Conservation (phyloP, 2,797 vertebrate species). For the Tympanoctomys barrerae region DNA sequence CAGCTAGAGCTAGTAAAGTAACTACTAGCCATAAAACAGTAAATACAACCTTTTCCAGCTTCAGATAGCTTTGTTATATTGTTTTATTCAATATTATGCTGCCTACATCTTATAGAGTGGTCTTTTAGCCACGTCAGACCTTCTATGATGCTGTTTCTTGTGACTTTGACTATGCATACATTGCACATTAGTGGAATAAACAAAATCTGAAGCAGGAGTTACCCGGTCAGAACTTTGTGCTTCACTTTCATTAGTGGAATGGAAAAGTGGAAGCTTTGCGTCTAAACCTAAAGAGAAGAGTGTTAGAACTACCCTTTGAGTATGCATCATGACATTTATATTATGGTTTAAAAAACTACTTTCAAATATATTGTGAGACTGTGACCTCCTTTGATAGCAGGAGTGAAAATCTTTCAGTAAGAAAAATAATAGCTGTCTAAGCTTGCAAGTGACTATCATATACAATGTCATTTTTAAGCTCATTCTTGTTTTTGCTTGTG, state of each 20-base stretch:
- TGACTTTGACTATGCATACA: neutral
- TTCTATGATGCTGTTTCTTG: neutral
- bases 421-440: conserved; percentile 83
- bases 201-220: conserved; percentile 27
- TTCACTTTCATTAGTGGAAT: conserved; percentile 59
- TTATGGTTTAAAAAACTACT: conserved; percentile 85
- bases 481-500: conserved; percentile 74
- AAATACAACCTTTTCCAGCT: neutral
- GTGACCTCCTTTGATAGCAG: conserved; percentile 87
- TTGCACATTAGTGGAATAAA: neutral
- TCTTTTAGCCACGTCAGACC: neutral
- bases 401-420: conserved; percentile 85
- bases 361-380: conserved; percentile 84
- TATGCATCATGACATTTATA: conserved; percentile 86
- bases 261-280: conserved; percentile 45
- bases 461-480: conserved; percentile 80
- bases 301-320: conserved; percentile 87
- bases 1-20: neutral
- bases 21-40: neutral
- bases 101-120: neutral
- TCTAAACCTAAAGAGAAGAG: conserved; percentile 73
- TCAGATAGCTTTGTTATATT: neutral
- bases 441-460: conserved; percentile 80
- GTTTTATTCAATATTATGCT: neutral
- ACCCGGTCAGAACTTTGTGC: conserved; percentile 25